Base-by-base conservation (phyloP, 2,888 invertebrate genomes). In the Rhopalosiphum nymphaeae region DNA sequence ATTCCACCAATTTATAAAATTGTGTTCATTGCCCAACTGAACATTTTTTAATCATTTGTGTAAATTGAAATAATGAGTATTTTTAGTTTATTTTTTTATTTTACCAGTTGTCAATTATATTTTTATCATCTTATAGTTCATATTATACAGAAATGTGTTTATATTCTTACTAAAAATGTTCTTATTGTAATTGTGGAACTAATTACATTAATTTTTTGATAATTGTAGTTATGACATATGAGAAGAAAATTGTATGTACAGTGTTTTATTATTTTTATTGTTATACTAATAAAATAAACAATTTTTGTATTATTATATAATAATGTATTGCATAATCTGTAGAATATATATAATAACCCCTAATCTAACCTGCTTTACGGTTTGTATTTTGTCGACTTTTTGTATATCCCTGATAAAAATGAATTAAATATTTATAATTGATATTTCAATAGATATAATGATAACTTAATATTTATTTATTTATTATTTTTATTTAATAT, bases 1-100 rank as follows among this genome's bases (percentile, higher is more conserved):
- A 94, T 94, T 94, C 93, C 93, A 86, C 93, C 93, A 94, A 94
- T 57, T 90, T 86, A 29, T 57, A 10, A 21, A 85, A 78, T 53
- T 92, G 92, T 88, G 87, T 92, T 92, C 92, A 92, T 92, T 42
- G 29, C 78, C 46, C 0, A 11, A 67, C 21, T 49, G 92, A 88
- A 67, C 26, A 21, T 92, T 13, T 87, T n/a, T 87, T 0, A 61
- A 61, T 46, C 21, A 21, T 78, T 78, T 2, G 2, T 78, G 21
- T 42, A 9, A 78, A 42, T 21, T 78, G 36, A 36, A 36, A 78
- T 78, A 21, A 78, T 21, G 21, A 2, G 21, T 21, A 36, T 78
- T 78, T 78, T 78, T 78, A 53, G 53, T 53, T 53, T 16, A 57
- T 10, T 26, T 57, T 57, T 57, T 5, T 36, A 36, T 36, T 36